Evolutionary conservation across 2,797 vertebrate species (phyloP).

Genomic region (Tenualosa thibaudeaui): DNA sequence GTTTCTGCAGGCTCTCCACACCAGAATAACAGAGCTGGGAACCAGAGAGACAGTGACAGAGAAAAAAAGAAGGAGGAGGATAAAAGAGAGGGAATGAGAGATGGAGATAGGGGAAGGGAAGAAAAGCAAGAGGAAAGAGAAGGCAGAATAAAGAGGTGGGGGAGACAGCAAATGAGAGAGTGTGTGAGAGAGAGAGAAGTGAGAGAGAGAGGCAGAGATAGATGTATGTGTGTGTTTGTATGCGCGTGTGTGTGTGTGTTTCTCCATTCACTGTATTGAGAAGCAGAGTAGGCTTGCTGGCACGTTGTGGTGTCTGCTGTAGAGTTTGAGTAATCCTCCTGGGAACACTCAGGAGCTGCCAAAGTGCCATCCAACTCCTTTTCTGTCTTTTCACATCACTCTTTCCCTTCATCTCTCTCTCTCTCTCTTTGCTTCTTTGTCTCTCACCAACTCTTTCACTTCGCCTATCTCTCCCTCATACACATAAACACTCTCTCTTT

Average conservation of each 20-base stretch:
- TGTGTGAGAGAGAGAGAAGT: conserved; percentile 15
- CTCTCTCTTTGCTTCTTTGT: conserved; percentile 49
- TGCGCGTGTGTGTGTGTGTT: conserved; percentile 34
- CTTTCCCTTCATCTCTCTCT: conserved; percentile 36
- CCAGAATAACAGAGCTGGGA: neutral
- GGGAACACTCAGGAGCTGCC: conserved; percentile 73
- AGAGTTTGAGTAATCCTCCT: conserved; percentile 77
- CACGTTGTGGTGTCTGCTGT: conserved; percentile 59
- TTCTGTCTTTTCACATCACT: conserved; percentile 49
- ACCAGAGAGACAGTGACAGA: conserved; percentile 5
- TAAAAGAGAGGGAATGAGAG: neutral
- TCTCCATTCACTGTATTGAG: conserved; percentile 59
- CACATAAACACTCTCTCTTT: neutral
- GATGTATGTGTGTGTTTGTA: neutral
- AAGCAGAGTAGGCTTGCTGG: conserved; percentile 58
- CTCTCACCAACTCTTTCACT: conserved; percentile 40
- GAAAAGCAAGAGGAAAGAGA: neutral
- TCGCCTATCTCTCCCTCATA: neutral
- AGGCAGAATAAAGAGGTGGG: neutral
- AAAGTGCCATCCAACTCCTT: conserved; percentile 73
- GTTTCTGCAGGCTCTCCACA: neutral
- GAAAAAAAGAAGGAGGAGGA: neutral
- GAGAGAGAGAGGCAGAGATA: conserved; percentile 44
- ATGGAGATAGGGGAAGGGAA: neutral
- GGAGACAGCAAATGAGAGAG: neutral